Percentiles rank a stretch among this genome's conserved stretches.
These are phyloP conservation scores for Drosophila recens DNA, from an alignment of 2,888 invertebrate species.

Conservation along the genomic window DNA sequence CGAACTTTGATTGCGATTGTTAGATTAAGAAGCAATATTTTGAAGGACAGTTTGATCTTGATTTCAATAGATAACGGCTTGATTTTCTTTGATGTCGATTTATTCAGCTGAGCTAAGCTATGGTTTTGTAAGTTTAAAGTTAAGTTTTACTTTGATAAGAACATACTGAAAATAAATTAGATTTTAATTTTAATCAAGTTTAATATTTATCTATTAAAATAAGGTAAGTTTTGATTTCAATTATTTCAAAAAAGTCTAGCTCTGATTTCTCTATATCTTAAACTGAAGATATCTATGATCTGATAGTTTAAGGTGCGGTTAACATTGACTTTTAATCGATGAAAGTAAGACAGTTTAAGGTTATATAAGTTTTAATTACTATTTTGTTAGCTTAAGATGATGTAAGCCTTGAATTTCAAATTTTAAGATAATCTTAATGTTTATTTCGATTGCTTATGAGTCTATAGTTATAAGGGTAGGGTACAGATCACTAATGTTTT, in stretches of 20 bases:
- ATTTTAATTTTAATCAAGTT: background rate
- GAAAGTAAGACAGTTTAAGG: too few relatives aligned
- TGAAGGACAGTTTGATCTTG: background rate
- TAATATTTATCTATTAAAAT: background rate
- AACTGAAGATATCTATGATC: too few relatives aligned
- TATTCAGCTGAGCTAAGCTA: background rate
- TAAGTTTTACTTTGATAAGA: too few relatives aligned
- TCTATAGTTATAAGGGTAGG: too few relatives aligned
- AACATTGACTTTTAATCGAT: too few relatives aligned
- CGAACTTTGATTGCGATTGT: background rate
- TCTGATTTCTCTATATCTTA: too few relatives aligned
- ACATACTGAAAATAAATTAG: background rate
- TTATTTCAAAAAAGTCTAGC: background rate
- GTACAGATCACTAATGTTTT: too few relatives aligned
- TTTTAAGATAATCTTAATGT: too few relatives aligned
- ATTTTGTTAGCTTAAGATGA: too few relatives aligned
- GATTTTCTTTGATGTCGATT: background rate
- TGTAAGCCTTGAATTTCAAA: too few relatives aligned
- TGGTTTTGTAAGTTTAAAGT: background rate
- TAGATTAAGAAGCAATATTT: background rate
- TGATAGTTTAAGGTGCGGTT: too few relatives aligned
- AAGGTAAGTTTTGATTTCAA: background rate
- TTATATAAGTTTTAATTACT: background rate
- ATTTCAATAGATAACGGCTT: background rate
- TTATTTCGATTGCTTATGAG: too few relatives aligned